phyloP scores from a whole-genome alignment of 2,797 vertebrate species.

The Emydoidea blandingii region DNA sequence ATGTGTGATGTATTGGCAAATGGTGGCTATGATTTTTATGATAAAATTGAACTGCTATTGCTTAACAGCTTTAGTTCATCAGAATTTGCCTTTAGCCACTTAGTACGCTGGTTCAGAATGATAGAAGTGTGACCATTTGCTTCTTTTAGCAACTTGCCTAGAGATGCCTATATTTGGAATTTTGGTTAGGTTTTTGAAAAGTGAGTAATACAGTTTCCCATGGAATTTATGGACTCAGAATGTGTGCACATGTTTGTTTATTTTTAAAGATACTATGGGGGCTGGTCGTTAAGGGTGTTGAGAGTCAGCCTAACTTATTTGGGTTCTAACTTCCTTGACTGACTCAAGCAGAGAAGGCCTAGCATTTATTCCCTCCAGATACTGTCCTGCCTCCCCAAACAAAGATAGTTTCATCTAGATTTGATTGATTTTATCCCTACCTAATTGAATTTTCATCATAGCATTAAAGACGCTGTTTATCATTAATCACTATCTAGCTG shows the following conservation, averaged over 20 bases:
- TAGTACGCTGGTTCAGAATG: conserved; percentile 23
- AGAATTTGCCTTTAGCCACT: conserved; percentile 53
- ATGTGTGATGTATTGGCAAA: conserved; percentile 63
- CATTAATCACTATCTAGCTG: not conserved
- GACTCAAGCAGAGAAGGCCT: not conserved
- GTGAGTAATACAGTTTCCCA: not conserved
- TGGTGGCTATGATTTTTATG: conserved; percentile 63
- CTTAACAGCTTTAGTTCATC: conserved; percentile 61
- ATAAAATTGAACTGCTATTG: conserved; percentile 57
- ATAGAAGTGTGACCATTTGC: conserved; percentile 6
- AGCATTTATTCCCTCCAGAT: not conserved
- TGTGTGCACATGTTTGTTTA: not conserved
- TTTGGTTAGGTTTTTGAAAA: not conserved
- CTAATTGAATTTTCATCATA: not conserved
- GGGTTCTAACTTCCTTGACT: not conserved
- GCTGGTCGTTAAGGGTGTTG: not conserved
- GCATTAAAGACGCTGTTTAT: not conserved
- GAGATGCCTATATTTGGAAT: not conserved
- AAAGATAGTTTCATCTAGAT: not conserved
- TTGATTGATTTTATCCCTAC: not conserved
- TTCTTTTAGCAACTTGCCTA: not conserved
- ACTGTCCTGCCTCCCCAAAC: not conserved
- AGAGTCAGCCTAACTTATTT: not conserved
- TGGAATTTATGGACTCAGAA: not conserved
- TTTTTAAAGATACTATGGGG: not conserved